Evolutionary conservation across 2,797 vertebrate species (phyloP).

Genomic region (Bradypodion ventrale): DNA sequence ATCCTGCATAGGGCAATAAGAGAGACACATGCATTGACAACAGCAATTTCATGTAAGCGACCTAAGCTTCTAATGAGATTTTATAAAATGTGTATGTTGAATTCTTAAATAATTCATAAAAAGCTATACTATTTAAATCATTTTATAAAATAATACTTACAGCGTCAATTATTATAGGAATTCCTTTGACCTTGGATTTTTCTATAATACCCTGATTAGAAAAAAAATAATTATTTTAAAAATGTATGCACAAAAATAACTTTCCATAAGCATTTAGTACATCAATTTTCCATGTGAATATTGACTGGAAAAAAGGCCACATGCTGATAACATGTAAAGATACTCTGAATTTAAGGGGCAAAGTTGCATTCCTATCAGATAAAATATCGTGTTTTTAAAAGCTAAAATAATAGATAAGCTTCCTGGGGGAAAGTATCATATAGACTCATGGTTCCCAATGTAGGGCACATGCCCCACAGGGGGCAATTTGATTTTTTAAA

Average conservation of each 20-base stretch:
- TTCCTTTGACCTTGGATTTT: conserved; percentile 86
- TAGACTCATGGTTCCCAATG: too few relatives aligned
- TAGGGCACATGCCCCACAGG: too few relatives aligned
- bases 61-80: too few relatives aligned
- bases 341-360: not conserved
- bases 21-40: conserved; percentile 37
- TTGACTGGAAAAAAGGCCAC: not conserved
- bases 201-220: conserved; percentile 89
- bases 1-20: conserved; percentile 79
- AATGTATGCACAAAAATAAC: not conserved
- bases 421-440: not conserved
- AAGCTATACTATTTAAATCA: too few relatives aligned
- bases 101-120: too few relatives aligned
- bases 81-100: too few relatives aligned
- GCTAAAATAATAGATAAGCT: not conserved
- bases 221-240: conserved; percentile 32
- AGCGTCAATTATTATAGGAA: conserved; percentile 94
- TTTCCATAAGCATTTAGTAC: not conserved
- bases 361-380: not conserved
- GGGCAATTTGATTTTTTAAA: too few relatives aligned
- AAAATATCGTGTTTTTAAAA: not conserved
- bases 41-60: conserved; percentile 1
- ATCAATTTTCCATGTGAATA: not conserved
- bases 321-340: not conserved
- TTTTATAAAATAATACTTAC: conserved; percentile 79